Evolutionary conservation across 2,113 vertebrate species (phyloP).

Genomic region (Dromiciops gliroides): DNA sequence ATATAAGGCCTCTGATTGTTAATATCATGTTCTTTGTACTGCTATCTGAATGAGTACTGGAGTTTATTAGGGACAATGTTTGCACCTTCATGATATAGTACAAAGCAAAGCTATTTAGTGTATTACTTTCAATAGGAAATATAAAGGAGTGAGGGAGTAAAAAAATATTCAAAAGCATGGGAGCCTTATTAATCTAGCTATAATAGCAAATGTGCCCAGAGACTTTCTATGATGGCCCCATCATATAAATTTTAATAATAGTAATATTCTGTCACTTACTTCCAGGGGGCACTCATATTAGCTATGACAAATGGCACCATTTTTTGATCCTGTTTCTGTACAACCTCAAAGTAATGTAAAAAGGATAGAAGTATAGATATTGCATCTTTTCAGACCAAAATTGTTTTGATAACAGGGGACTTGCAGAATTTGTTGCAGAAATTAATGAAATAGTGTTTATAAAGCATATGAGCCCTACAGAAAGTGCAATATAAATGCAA

Average conservation of each 20-base stretch:
- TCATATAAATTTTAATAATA: constrained; percentile 64
- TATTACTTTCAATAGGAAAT: constrained; percentile 28
- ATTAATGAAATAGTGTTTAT: constrained; percentile 35
- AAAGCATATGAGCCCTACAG: constrained; percentile 34
- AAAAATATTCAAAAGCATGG: constrained; percentile 5
- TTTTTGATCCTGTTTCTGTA: neutral
- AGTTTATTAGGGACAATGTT: constrained; percentile 18
- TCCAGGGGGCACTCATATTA: constrained; percentile 46
- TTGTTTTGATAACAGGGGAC: constrained; percentile 8
- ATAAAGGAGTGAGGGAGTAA: neutral
- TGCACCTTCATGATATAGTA: constrained; percentile 17
- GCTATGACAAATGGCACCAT: constrained; percentile 38
- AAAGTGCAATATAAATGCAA: neutral
- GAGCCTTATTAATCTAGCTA: constrained; percentile 67
- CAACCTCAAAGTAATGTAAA: constrained; percentile 50
- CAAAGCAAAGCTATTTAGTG: neutral
- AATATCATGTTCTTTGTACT: no score
- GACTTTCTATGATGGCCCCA: neutral
- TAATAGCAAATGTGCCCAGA: constrained; percentile 38
- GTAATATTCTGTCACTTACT: constrained; percentile 42
- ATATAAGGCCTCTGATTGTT: no score
- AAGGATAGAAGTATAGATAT: constrained; percentile 53
- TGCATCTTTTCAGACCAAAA: constrained; percentile 43
- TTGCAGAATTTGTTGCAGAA: neutral
- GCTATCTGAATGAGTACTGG: constrained; percentile 16